Conservation (phyloP, 1,140 invertebrate species). For the Sesamia nonagrioides region DNA sequence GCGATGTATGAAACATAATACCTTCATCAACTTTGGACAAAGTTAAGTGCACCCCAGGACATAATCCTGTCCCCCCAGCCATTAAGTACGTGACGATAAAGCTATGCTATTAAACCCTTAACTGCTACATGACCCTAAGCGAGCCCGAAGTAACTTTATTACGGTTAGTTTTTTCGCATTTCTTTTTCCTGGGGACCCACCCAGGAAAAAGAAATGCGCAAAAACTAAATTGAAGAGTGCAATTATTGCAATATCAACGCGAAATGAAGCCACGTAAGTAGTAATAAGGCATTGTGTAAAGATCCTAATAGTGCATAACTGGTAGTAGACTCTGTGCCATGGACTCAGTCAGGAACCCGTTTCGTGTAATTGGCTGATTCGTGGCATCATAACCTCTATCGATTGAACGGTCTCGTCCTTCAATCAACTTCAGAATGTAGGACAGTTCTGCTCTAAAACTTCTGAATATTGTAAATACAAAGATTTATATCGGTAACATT, state of each 20-base stretch:
- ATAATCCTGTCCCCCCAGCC: background rate
- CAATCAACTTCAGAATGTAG: slow-evolving; percentile 24
- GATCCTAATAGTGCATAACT: slow-evolving; percentile 39
- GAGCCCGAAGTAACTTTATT: slow-evolving; percentile 27
- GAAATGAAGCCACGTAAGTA: slow-evolving; percentile 37
- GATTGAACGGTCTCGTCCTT: slow-evolving; percentile 13
- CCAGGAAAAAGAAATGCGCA: slow-evolving; percentile 12
- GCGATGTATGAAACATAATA: background rate
- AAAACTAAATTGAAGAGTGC: slow-evolving; percentile 22
- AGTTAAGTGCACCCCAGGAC: slow-evolving; percentile 4
- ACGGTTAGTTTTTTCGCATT: too few species aligned
- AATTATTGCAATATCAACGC: slow-evolving; percentile 34
- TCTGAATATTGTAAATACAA: background rate
- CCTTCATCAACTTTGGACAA: background rate
- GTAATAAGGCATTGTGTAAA: slow-evolving; percentile 37
- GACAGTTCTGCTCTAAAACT: slow-evolving; percentile 5
- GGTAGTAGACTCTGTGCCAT: slow-evolving; percentile 26
- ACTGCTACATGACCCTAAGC: slow-evolving; percentile 28
- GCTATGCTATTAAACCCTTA: slow-evolving; percentile 30
- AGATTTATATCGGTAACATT: slow-evolving; percentile 1
- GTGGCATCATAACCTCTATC: slow-evolving; percentile 26
- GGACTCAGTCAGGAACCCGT: slow-evolving; percentile 16
- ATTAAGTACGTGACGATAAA: slow-evolving; percentile 20
- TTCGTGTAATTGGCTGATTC: slow-evolving; percentile 11
- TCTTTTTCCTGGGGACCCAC: too few species aligned